A percentile compares a stretch with the other conserved stretches of the same genome.
Evolutionary conservation across 2,113 vertebrate species (phyloP).

Genomic region (Corythoichthys intestinalis): DNA sequence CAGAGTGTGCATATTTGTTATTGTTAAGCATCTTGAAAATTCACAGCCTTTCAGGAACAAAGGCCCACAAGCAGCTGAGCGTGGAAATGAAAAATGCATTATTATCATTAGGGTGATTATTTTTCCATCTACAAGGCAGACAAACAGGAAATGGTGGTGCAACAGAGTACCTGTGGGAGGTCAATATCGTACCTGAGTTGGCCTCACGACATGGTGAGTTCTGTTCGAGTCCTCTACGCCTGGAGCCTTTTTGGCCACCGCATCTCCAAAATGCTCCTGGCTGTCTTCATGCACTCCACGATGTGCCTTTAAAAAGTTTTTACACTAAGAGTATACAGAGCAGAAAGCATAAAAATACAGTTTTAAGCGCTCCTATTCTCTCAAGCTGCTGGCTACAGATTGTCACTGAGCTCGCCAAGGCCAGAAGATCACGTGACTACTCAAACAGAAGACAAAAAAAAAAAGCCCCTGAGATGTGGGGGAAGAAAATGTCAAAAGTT

Average conservation of each 20-base stretch:
- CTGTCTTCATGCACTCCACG: background rate
- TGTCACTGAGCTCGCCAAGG: background rate
- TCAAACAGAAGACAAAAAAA: background rate
- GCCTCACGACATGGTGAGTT: background rate
- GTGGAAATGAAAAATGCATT: constrained; percentile 1
- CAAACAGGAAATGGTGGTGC: background rate
- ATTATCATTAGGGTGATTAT: background rate
- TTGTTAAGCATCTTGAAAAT: background rate
- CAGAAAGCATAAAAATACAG: background rate
- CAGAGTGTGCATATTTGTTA: background rate
- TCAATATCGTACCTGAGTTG: background rate
- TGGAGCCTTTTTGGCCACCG: background rate
- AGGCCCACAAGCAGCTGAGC: background rate
- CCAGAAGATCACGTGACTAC: background rate
- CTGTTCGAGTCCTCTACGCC: background rate
- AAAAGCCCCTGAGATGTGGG: background rate
- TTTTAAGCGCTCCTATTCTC: background rate
- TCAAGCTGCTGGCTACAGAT: background rate
- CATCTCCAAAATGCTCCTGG: background rate
- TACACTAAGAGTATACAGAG: background rate
- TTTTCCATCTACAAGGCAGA: background rate
- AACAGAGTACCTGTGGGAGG: background rate
- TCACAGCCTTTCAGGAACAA: background rate
- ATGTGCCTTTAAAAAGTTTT: background rate
- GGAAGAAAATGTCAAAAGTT: background rate